Evolutionary conservation across 2,797 vertebrate genomes (phyloP), one percentile per base, ranked within the genome.

Genomic region (Danio kyathit): DNA sequence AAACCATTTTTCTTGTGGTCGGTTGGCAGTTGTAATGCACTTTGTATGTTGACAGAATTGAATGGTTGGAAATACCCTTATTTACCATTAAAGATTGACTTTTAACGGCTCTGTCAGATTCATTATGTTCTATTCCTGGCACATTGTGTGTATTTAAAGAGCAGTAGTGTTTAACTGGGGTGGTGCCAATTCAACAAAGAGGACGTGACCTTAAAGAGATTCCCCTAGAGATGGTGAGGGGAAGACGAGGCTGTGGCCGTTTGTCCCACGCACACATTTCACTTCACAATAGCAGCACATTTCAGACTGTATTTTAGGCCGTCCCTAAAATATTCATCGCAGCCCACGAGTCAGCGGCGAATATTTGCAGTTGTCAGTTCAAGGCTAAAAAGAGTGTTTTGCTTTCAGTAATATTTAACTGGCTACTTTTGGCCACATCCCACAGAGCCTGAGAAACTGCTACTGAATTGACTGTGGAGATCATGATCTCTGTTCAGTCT

Each of bases 331-430:
- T 74, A 74, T 49, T 48, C 21, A 29, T 19, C 81, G 17, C 29
- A 84, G 43, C 83, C n/a, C 0, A 14, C 49, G 83, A 89, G 71
- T 88, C 86, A 88, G 38, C 48, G 60, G 44, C 83, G 72, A 84
- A 29, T 86, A 65, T 89, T 85, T 87, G 82, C 78, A 43, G 7
- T 57, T 38, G 29, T 85, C 19, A 64, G 80, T 67, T 84, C 81
- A 83, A 14, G 60, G 80, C 79, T 82, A 1, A 29, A 91, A 83
- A 52, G 88, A 88, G 90, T 89, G 90, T 90, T 90, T 89, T 79
- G 82, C 54, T 73, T 86, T 78, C 84, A 89, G 75, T 94, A 93
- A 94, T 93, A 84, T 92, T 93, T 93, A 93, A 93, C 91, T 1
- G 77, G 66, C 73, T 75, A 67, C 57, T 89, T 92, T 86, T 52